phyloP scores from a whole-genome alignment of 2,797 vertebrate species.

The Rallus crepitans region DNA sequence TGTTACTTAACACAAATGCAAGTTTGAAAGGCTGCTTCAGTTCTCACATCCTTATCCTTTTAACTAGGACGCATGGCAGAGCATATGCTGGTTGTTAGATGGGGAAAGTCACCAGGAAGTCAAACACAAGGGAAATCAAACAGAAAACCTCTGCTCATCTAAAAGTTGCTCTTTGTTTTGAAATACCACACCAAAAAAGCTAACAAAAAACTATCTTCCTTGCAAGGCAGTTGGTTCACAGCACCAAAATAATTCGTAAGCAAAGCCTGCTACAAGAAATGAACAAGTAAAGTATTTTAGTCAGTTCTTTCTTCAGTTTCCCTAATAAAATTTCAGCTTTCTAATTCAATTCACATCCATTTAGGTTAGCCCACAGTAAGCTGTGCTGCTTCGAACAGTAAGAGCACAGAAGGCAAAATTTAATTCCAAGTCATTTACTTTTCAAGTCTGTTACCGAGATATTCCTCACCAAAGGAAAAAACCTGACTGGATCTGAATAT shows the following conservation, averaged over 20 bases:
- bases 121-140: conserved; percentile 15
- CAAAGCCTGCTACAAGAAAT: conserved; percentile 52
- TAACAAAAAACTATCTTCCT: conserved; percentile 34
- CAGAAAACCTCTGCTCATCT: background rate
- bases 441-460: conserved; percentile 37
- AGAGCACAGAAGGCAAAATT: conserved; percentile 58
- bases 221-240: conserved; percentile 36
- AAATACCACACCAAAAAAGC: conserved; percentile 40
- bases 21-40: background rate
- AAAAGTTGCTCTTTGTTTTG: conserved; percentile 47
- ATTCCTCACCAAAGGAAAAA: background rate
- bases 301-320: conserved; percentile 51
- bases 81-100: background rate
- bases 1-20: background rate
- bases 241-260: conserved; percentile 45
- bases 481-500: background rate
- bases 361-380: conserved; percentile 49
- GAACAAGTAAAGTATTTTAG: conserved; percentile 48
- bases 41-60: background rate
- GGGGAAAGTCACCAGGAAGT: background rate
- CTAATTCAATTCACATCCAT: conserved; percentile 71
- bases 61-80: background rate
- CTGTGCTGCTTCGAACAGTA: conserved; percentile 34
- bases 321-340: conserved; percentile 73
- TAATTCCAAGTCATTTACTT: conserved; percentile 68